Percentiles rank a stretch among this genome's conserved stretches.
Conservation (phyloP, 2,888 invertebrate species). For the Eristalis arbustorum region DNA sequence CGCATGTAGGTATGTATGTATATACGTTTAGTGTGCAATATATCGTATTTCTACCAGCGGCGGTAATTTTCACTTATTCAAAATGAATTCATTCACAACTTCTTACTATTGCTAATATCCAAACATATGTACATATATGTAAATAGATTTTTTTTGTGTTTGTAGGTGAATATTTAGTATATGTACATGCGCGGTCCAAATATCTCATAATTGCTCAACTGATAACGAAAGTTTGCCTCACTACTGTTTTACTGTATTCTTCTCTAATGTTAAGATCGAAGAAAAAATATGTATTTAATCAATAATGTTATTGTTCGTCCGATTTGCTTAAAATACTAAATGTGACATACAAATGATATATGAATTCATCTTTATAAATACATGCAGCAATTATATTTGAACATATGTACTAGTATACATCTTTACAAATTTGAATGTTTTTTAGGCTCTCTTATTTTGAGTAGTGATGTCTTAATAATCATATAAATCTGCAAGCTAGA, state of each 20-base stretch:
- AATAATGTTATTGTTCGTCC: neutral
- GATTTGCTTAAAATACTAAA: neutral
- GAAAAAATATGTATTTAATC: neutral
- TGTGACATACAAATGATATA: neutral
- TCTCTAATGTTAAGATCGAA: conserved; percentile 20
- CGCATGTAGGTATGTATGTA: neutral
- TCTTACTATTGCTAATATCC: conserved; percentile 15
- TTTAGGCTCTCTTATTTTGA: no score
- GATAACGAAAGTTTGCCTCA: conserved; percentile 17
- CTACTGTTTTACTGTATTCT: conserved; percentile 5
- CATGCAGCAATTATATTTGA: no score
- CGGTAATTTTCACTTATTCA: neutral
- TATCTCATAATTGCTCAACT: conserved; percentile 3
- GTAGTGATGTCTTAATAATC: no score
- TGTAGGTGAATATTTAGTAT: neutral
- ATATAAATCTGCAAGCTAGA: no score
- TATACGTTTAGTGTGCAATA: neutral
- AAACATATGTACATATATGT: no score
- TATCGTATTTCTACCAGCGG: neutral
- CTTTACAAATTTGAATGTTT: no score
- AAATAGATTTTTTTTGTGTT: neutral
- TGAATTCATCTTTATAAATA: neutral
- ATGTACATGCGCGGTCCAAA: neutral
- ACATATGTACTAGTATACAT: no score
- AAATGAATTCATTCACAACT: conserved; percentile 37